Conservation (phyloP, 37 sponge, comb jelly and placozoan species). For the Eunapius fragilis region DNA sequence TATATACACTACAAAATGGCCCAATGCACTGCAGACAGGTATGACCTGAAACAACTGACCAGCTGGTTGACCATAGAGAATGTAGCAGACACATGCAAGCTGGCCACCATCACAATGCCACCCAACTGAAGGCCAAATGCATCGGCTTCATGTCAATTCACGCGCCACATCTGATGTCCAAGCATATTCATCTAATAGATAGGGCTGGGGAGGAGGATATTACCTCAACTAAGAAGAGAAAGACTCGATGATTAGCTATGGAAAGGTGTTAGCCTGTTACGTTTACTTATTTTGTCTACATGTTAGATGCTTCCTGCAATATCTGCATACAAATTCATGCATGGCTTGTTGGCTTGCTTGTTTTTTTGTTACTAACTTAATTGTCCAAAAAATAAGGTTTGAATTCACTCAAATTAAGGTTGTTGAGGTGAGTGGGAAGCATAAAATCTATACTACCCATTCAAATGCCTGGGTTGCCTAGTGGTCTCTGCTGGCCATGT, state of each 20-base stretch:
- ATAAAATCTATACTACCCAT: no score
- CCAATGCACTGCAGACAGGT: slow-evolving; percentile 86
- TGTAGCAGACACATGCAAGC: slow-evolving; percentile 70
- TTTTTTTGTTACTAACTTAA: no score
- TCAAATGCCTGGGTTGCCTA: no score
- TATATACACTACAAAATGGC: slow-evolving; percentile 89
- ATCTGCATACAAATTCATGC: no score
- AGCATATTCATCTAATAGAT: background rate
- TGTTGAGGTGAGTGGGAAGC: no score
- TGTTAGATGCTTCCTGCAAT: no score
- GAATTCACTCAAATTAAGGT: no score
- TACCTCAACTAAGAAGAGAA: background rate
- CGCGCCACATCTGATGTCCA: slow-evolving; percentile 66
- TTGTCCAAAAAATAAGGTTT: no score
- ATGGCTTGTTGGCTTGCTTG: no score
- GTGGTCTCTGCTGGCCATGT: no score
- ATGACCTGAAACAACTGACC: slow-evolving; percentile 76
- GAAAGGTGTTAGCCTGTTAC: no score
- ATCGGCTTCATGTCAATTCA: slow-evolving; percentile 81
- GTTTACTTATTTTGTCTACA: no score
- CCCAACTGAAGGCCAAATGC: slow-evolving; percentile 67
- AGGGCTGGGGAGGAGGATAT: background rate
- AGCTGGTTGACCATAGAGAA: slow-evolving; percentile 70
- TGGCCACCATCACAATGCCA: slow-evolving; percentile 81
- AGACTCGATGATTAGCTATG: background rate